These are phyloP conservation scores for Lepidurus couesii DNA, from an alignment of 1,140 invertebrate species.

Conservation along the genomic window DNA sequence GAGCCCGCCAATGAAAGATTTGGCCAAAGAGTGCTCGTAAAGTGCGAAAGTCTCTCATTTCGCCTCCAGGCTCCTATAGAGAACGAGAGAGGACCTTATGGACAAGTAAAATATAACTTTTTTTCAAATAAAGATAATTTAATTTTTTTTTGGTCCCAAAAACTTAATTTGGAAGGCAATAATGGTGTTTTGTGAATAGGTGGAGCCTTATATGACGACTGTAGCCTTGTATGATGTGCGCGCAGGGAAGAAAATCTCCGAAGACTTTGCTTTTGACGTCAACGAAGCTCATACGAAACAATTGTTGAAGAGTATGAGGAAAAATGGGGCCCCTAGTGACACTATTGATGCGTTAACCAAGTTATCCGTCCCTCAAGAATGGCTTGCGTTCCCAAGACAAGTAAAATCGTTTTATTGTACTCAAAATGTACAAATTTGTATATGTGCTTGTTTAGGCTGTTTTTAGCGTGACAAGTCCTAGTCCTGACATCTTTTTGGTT, in stretches of 20 bases:
- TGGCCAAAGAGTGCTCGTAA: conserved; percentile 72
- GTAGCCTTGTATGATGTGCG: conserved; percentile 80
- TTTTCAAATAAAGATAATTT: conserved; percentile 22
- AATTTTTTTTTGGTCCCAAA: conserved; percentile 32
- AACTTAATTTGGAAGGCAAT: background rate
- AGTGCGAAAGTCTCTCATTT: conserved; percentile 74
- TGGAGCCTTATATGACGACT: conserved; percentile 86
- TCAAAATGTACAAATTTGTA: conserved; percentile 25
- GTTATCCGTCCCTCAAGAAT: conserved; percentile 55
- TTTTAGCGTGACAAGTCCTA: conserved; percentile 72
- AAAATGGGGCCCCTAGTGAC: conserved; percentile 34
- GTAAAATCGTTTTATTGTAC: conserved; percentile 40
- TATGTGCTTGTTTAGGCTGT: conserved; percentile 57
- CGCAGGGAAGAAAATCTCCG: conserved; percentile 76
- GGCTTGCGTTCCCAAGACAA: conserved; percentile 58
- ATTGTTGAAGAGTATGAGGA: conserved; percentile 47
- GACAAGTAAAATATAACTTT: conserved; percentile 57
- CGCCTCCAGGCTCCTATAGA: conserved; percentile 72
- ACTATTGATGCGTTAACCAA: conserved; percentile 47
- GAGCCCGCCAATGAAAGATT: conserved; percentile 75
- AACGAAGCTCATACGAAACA: conserved; percentile 61
- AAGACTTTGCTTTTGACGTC: conserved; percentile 88
- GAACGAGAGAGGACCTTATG: conserved; percentile 64
- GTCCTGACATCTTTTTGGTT: conserved; percentile 82
- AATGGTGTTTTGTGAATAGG: conserved; percentile 43